Evolutionary conservation across 1,140 invertebrate species (phyloP).

Genomic region (Homarus americanus): DNA sequence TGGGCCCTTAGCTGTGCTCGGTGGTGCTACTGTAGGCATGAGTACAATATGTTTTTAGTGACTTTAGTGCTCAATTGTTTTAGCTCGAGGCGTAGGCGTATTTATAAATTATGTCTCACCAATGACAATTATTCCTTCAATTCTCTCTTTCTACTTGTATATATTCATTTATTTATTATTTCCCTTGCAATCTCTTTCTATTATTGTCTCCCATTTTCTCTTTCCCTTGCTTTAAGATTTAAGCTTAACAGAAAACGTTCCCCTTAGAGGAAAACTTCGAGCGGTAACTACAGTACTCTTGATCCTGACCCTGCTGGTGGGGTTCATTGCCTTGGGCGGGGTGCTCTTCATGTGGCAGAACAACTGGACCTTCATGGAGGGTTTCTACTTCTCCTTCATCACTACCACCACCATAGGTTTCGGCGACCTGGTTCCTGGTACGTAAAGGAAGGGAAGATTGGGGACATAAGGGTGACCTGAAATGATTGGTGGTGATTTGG

Average conservation of each 20-base stretch:
- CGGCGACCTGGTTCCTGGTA: slow-evolving; percentile 78
- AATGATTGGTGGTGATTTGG: no score
- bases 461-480: no score
- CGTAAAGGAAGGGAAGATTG: no score
- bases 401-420: slow-evolving; percentile 58
- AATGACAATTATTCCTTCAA: no score
- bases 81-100: no score
- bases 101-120: no score
- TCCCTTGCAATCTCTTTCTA: background rate
- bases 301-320: slow-evolving; percentile 85
- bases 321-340: slow-evolving; percentile 85
- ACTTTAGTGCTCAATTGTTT: no score
- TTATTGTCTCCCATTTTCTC: background rate
- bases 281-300: slow-evolving; percentile 77
- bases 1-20: no score
- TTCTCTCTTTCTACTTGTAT: background rate
- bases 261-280: background rate
- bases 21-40: no score
- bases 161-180: background rate
- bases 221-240: no score
- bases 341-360: slow-evolving; percentile 85
- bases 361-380: slow-evolving; percentile 93
- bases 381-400: slow-evolving; percentile 60
- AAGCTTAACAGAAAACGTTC: no score
- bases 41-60: no score